phyloP scores from a whole-genome alignment of 2,113 vertebrate genomes.

The Planiliza haematocheilus region DNA sequence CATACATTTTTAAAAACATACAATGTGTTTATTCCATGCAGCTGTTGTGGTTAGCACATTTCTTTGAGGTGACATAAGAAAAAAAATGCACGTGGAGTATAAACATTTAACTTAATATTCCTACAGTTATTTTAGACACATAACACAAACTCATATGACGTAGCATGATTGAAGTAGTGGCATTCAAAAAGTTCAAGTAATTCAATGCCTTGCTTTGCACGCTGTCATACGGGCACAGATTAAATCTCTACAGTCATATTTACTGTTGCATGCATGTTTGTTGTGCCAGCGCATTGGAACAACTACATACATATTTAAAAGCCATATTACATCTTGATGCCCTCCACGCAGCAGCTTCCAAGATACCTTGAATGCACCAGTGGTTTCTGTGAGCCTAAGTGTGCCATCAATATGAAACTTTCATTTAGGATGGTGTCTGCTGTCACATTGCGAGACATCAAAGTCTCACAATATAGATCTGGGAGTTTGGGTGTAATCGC shows the following conservation, averaged over 20 bases:
- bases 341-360: slow-evolving; percentile 38
- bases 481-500: slow-evolving; percentile 24
- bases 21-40: slow-evolving; percentile 18
- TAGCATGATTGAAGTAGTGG: not conserved
- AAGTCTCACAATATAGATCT: slow-evolving; percentile 10
- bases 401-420: slow-evolving; percentile 57
- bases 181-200: slow-evolving; percentile 21
- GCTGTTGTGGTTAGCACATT: not conserved
- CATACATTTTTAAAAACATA: slow-evolving; percentile 34
- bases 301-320: slow-evolving; percentile 53
- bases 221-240: slow-evolving; percentile 10
- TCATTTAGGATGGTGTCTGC: slow-evolving; percentile 45
- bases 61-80: not conserved
- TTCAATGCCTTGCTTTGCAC: not conserved
- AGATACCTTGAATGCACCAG: slow-evolving; percentile 50
- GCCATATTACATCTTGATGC: slow-evolving; percentile 19
- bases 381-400: slow-evolving; percentile 47
- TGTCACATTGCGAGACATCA: slow-evolving; percentile 40
- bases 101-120: not conserved
- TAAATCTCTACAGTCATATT: slow-evolving; percentile 34
- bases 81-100: slow-evolving; percentile 1
- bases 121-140: not conserved
- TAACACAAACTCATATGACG: not conserved
- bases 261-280: slow-evolving; percentile 26
- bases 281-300: slow-evolving; percentile 3